These are phyloP conservation scores for Temnopleurus reevesii DNA, from an alignment of 53 echinoderm and acorn worm species.

Conservation along the genomic window DNA sequence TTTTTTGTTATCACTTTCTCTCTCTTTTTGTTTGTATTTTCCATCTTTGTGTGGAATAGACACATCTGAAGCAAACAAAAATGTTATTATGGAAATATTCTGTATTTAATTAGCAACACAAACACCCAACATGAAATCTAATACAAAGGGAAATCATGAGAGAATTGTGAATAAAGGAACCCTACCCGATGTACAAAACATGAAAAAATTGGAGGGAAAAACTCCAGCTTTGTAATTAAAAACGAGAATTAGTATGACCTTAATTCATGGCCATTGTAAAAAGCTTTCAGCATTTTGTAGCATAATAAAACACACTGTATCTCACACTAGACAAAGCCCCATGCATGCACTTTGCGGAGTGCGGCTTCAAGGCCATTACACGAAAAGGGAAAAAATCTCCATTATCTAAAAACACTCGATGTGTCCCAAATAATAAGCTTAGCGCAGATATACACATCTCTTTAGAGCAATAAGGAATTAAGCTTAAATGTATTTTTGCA, in stretches of 20 bases:
- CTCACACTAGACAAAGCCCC: not conserved
- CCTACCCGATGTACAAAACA: too few species aligned
- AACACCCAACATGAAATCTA: too few species aligned
- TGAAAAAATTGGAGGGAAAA: not conserved
- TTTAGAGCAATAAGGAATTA: too few species aligned
- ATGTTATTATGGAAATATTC: too few species aligned
- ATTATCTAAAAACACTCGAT: conserved; percentile 42
- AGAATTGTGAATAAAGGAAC: too few species aligned
- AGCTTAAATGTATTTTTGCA: too few species aligned
- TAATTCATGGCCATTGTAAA: conserved; percentile 14
- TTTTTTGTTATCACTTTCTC: too few species aligned
- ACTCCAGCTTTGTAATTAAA: not conserved
- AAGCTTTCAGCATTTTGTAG: not conserved
- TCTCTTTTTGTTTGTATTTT: too few species aligned
- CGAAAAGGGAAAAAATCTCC: not conserved
- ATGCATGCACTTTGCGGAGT: conserved; percentile 30
- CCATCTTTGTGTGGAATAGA: too few species aligned
- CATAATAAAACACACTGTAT: conserved; percentile 14
- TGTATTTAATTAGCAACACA: too few species aligned
- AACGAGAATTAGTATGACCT: not conserved
- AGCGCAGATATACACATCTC: not conserved
- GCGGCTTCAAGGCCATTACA: conserved; percentile 1
- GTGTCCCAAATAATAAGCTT: conserved; percentile 18
- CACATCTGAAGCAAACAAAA: too few species aligned
- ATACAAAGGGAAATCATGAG: too few species aligned